These are phyloP conservation scores for Dendrolimus pini DNA, from an alignment of 2,888 invertebrate genomes.

Conservation along the genomic window DNA sequence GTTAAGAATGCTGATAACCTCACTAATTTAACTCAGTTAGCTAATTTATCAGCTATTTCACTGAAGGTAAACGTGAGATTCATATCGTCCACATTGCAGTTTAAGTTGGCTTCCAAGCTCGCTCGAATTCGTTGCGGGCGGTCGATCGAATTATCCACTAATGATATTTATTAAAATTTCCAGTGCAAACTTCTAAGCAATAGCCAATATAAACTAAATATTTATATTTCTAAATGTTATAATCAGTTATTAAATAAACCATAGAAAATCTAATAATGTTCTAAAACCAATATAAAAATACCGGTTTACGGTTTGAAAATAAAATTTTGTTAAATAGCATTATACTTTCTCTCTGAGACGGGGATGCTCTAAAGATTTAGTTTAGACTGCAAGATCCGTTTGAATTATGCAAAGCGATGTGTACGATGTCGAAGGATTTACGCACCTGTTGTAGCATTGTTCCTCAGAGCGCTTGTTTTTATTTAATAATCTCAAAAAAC, in stretches of 20 bases:
- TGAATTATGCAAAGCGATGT: conserved; percentile 36
- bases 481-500: too few species aligned
- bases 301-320: too few species aligned
- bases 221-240: too few species aligned
- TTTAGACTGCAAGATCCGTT: conserved; percentile 31
- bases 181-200: neutral
- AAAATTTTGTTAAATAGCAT: conserved; percentile 12
- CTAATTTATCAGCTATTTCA: conserved; percentile 71
- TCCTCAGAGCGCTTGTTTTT: too few species aligned
- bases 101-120: conserved; percentile 46
- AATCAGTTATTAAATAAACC: too few species aligned
- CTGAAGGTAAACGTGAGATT: conserved; percentile 68
- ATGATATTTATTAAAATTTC: conserved; percentile 3
- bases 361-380: conserved; percentile 29
- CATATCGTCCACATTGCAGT: conserved; percentile 59
- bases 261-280: too few species aligned
- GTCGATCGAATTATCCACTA: conserved; percentile 30
- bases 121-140: conserved; percentile 56
- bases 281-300: too few species aligned
- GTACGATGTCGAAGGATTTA: conserved; percentile 23
- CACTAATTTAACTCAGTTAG: conserved; percentile 62
- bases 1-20: conserved; percentile 21
- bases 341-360: conserved; percentile 34
- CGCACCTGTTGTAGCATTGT: conserved; percentile 25
- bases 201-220: conserved; percentile 15